These are phyloP conservation scores for Drosophila aff. DNA, from an alignment of 1,140 invertebrate species.

Conservation along the genomic window DNA sequence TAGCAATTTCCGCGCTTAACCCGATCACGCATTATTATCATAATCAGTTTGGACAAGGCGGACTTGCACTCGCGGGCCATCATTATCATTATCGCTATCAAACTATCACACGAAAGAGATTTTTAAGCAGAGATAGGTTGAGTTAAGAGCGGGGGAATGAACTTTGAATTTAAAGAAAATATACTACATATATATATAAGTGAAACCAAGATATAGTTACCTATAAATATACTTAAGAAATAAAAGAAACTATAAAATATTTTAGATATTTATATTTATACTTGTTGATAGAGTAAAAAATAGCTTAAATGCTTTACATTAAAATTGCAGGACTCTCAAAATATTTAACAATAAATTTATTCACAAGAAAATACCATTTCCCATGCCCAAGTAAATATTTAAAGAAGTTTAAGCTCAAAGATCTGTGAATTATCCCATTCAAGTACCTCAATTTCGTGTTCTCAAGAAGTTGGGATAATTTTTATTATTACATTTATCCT, in stretches of 20 bases:
- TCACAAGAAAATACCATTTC: background rate
- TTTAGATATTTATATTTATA: too few species aligned
- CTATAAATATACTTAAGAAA: background rate
- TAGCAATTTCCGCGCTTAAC: slow-evolving; percentile 67
- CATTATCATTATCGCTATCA: slow-evolving; percentile 73
- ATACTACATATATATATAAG: too few species aligned
- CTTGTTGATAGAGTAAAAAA: too few species aligned
- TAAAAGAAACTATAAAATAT: too few species aligned
- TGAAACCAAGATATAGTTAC: too few species aligned
- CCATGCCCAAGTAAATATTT: background rate
- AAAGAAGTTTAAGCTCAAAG: background rate
- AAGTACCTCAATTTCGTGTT: background rate
- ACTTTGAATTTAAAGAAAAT: background rate
- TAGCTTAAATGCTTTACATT: too few species aligned
- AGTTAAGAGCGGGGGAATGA: slow-evolving; percentile 1
- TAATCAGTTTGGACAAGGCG: slow-evolving; percentile 49
- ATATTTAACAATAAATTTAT: too few species aligned
- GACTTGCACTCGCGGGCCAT: slow-evolving; percentile 26
- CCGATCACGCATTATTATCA: slow-evolving; percentile 75
- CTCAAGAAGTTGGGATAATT: slow-evolving; percentile 7
- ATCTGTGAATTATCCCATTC: background rate
- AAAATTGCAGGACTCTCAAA: too few species aligned
- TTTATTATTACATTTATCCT: slow-evolving; percentile 16
- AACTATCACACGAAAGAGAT: slow-evolving; percentile 32
- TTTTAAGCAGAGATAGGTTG: slow-evolving; percentile 13